Evolutionary conservation across 1,140 invertebrate species (phyloP).

Genomic region (Pristionchus pacificus): DNA sequence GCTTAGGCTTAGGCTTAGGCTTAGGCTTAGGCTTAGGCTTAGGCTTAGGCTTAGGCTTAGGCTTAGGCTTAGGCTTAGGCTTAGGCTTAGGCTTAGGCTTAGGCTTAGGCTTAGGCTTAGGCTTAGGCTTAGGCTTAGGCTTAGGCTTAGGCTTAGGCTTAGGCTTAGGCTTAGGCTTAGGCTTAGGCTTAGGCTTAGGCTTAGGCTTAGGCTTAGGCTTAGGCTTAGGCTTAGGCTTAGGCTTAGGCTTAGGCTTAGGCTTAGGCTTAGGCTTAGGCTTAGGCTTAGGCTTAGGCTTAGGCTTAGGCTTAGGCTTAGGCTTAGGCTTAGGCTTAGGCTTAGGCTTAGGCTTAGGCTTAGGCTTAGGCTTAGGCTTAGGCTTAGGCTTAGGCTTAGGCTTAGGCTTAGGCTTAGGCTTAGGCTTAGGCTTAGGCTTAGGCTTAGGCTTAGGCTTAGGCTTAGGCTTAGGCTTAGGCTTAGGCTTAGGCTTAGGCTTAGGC

Average conservation of each 20-base stretch:
- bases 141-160: constrained; percentile 6
- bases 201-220: constrained; percentile 16
- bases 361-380: constrained; percentile 24
- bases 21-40: constrained; percentile 21
- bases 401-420: constrained; percentile 19
- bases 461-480: constrained; percentile 23
- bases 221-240: constrained; percentile 7
- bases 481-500: constrained; percentile 9
- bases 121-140: constrained; percentile 14
- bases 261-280: constrained; percentile 16
- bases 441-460: constrained; percentile 10
- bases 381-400: constrained; percentile 23
- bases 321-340: constrained; percentile 17
- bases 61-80: constrained; percentile 16
- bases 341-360: constrained; percentile 25
- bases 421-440: constrained; percentile 13
- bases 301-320: constrained; percentile 16
- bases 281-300: constrained; percentile 9
- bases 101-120: constrained; percentile 15
- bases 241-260: not conserved
- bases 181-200: constrained; percentile 3
- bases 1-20: constrained; percentile 23
- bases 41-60: constrained; percentile 16
- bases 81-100: constrained; percentile 17
- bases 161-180: constrained; percentile 10